Evolutionary conservation across 2,797 vertebrate species (phyloP).

Genomic region (Taeniopygia guttata): DNA sequence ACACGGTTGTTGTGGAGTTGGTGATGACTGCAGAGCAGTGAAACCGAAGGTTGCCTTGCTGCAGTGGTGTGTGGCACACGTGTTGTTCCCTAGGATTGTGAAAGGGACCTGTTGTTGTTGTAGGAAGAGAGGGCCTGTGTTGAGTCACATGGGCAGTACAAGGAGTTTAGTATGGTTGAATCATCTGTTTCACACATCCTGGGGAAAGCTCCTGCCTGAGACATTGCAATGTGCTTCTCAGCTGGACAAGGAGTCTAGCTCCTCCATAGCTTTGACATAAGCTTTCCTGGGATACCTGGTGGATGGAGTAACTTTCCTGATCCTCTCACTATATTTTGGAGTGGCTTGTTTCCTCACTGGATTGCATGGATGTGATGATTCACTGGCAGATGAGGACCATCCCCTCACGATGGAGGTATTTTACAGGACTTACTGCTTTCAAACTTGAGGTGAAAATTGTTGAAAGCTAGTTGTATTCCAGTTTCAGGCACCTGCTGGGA

Average conservation of each 20-base stretch:
- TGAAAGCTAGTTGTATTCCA: not conserved
- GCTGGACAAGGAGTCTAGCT: not conserved
- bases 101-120: slow-evolving; percentile 41
- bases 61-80: not conserved
- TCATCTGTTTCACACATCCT: slow-evolving; percentile 27
- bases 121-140: slow-evolving; percentile 1
- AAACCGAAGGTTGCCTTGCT: not conserved
- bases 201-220: not conserved
- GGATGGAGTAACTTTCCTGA: not conserved
- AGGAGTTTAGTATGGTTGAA: slow-evolving; percentile 34
- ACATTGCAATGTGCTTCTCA: not conserved
- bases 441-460: not conserved
- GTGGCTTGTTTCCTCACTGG: not conserved
- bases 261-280: not conserved
- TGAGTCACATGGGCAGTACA: slow-evolving; percentile 30
- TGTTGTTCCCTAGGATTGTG: slow-evolving; percentile 10
- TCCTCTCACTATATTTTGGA: not conserved
- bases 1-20: accelerated
- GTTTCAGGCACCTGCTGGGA: not conserved
- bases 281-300: not conserved
- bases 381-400: slow-evolving; percentile 20
- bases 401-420: slow-evolving; percentile 33
- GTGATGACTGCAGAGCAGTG: not conserved
- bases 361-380: not conserved
- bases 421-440: not conserved